Evolutionary conservation across 2,797 vertebrate species (phyloP).

Genomic region (Cuniculus paca): DNA sequence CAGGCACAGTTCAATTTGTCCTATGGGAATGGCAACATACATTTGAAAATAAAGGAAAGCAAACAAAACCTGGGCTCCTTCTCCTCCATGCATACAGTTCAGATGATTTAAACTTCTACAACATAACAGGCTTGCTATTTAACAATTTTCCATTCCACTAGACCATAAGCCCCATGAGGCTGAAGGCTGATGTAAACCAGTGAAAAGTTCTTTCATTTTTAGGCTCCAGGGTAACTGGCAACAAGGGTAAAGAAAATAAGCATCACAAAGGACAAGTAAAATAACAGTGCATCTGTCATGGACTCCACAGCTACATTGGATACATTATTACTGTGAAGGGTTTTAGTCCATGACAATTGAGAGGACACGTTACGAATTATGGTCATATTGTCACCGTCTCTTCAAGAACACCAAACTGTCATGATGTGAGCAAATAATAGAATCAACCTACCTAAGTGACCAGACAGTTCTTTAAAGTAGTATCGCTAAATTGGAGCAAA

Average conservation of each 20-base stretch:
- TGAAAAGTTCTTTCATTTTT: not conserved
- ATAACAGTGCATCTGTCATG: fast-evolving
- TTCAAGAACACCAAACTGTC: not conserved
- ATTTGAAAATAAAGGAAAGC: not conserved
- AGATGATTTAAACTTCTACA: not conserved
- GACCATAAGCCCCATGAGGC: not conserved
- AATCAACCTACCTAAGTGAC: not conserved
- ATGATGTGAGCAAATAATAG: not conserved
- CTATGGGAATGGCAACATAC: not conserved
- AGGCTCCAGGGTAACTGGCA: not conserved
- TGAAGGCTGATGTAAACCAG: not conserved
- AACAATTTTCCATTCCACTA: not conserved
- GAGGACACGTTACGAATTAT: not conserved
- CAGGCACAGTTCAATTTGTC: not conserved
- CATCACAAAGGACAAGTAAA: not conserved
- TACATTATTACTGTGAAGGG: not conserved
- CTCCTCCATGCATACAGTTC: fast-evolving
- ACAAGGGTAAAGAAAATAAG: not conserved
- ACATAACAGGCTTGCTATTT: not conserved
- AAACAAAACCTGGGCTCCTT: not conserved
- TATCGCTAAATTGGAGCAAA: conserved; percentile 24
- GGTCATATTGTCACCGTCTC: not conserved
- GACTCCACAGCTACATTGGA: not conserved
- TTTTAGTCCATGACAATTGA: not conserved
- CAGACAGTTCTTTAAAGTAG: not conserved